Percentiles rank a stretch among this genome's conserved stretches.
Conservation (phyloP, 2,888 invertebrate species). For the Oxytorus armatus region DNA sequence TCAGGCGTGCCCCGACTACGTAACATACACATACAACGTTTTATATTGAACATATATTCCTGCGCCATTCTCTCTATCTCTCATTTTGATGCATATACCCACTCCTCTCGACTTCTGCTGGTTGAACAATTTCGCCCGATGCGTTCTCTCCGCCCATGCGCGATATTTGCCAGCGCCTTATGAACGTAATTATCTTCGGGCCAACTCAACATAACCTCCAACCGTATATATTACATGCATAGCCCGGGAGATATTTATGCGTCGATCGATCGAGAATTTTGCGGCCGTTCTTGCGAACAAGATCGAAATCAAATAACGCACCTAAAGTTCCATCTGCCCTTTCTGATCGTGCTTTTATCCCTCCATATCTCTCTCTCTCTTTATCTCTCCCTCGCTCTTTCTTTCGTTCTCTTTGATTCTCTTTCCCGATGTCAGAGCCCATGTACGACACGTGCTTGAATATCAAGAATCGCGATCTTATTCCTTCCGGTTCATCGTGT, state of each 20-base stretch:
- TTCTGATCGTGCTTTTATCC: constrained; percentile 35
- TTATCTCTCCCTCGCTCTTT: constrained; percentile 8
- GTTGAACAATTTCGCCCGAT: constrained; percentile 57
- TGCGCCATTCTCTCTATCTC: constrained; percentile 37
- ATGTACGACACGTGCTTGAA: constrained; percentile 43
- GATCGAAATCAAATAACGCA: constrained; percentile 78
- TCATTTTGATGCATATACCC: constrained; percentile 1
- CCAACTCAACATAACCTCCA: constrained; percentile 57
- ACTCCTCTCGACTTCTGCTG: constrained; percentile 41
- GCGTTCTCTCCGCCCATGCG: constrained; percentile 61
- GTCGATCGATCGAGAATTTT: constrained; percentile 59
- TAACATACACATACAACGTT: constrained; percentile 47
- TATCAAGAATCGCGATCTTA: constrained; percentile 54
- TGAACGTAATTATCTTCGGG: constrained; percentile 64
- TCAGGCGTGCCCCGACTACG: constrained; percentile 78
- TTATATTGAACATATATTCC: constrained; percentile 39
- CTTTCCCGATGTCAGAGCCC: constrained; percentile 29
- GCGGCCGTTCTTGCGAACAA: constrained; percentile 60
- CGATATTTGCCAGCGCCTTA: constrained; percentile 51
- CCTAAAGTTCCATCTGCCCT: constrained; percentile 64
- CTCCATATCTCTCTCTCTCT: constrained; percentile 26
- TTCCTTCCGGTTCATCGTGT: constrained; percentile 27
- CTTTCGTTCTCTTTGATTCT: constrained; percentile 21
- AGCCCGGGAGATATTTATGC: constrained; percentile 59
- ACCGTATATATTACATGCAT: constrained; percentile 6